Evolutionary conservation across 2,797 vertebrate species (phyloP).

Genomic region (Tragelaphus oryx): DNA sequence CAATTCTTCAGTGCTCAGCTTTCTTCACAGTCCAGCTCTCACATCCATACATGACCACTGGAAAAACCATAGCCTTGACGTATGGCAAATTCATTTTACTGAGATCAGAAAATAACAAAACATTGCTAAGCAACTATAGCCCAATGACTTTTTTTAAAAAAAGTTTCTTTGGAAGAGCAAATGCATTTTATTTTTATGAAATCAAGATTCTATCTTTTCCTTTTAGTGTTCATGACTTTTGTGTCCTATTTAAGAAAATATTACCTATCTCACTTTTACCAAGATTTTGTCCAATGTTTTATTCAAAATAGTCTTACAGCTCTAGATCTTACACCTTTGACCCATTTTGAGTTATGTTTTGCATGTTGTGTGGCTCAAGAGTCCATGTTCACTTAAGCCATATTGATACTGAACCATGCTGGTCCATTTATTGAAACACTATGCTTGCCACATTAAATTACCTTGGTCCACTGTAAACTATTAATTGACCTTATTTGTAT

Average conservation of each 20-base stretch:
- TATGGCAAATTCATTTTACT: background rate
- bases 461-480: background rate
- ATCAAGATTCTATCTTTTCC: background rate
- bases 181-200: background rate
- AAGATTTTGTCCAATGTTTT: background rate
- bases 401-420: background rate
- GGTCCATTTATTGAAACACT: background rate
- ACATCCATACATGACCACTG: too few relatives aligned
- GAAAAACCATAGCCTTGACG: too few relatives aligned
- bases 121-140: background rate
- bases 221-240: background rate
- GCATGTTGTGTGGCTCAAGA: background rate
- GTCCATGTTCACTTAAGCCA: background rate
- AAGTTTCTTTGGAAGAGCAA: background rate
- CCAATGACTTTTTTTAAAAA: background rate
- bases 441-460: background rate
- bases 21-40: too few relatives aligned
- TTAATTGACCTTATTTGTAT: background rate
- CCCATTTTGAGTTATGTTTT: background rate
- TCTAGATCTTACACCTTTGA: background rate
- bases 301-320: background rate
- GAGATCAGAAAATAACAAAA: background rate
- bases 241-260: background rate
- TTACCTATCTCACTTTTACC: background rate
- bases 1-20: rapidly evolving